Conservation (phyloP, 1,140 invertebrate species). For the Platyscapa corneri region DNA sequence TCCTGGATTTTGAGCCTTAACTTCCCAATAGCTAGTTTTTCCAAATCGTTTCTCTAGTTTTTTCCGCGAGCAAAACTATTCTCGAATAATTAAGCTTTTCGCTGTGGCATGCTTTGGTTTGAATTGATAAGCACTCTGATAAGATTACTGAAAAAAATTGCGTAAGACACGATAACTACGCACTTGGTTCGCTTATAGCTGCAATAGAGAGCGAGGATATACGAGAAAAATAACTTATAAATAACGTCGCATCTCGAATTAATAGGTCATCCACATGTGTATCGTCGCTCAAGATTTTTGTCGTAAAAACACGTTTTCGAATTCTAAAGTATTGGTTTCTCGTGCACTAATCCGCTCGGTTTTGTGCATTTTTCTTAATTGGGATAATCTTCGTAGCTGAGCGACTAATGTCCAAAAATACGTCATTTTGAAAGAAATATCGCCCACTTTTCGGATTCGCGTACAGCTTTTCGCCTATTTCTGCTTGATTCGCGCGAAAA, state of each 20-base stretch:
- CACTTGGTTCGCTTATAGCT: conserved; percentile 9
- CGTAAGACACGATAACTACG: conserved; percentile 38
- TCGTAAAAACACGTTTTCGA: background rate
- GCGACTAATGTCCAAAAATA: too few relatives aligned
- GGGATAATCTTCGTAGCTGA: background rate
- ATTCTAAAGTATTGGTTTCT: background rate
- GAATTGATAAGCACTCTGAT: conserved; percentile 45
- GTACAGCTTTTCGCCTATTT: too few relatives aligned
- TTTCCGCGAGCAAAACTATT: background rate
- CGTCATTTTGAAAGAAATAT: too few relatives aligned
- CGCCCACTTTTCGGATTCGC: too few relatives aligned
- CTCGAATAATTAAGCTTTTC: conserved; percentile 36
- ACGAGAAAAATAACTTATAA: conserved; percentile 30
- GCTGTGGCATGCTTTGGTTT: conserved; percentile 22
- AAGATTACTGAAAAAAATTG: conserved; percentile 39
- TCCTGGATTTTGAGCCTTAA: too few relatives aligned
- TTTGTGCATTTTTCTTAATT: background rate
- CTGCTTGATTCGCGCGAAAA: too few relatives aligned
- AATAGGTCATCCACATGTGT: conserved; percentile 8
- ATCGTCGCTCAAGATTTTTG: background rate
- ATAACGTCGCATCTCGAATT: conserved; percentile 15
- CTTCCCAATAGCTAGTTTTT: background rate
- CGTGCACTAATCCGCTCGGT: background rate
- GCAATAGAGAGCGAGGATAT: background rate
- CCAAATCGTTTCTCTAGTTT: background rate